A percentile compares a stretch with the other conserved stretches of the same genome.
Evolutionary conservation across 2,113 vertebrate species (phyloP).

Genomic region (Labeo catla): DNA sequence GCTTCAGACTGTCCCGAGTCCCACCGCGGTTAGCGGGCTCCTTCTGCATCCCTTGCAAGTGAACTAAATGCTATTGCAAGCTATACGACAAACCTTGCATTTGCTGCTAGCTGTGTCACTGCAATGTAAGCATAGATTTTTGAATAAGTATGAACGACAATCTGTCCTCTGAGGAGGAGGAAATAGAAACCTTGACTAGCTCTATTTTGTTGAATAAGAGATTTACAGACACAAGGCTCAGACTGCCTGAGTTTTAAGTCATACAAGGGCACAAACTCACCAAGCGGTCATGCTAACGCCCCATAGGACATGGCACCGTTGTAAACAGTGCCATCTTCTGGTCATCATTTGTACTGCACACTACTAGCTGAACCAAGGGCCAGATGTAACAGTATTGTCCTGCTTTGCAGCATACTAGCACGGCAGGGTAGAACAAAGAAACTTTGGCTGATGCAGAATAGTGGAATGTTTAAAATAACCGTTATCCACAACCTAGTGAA

Average conservation of each 20-base stretch:
- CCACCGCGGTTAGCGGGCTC: slow-evolving; percentile 1
- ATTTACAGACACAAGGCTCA: slow-evolving; percentile 46
- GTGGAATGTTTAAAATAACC: slow-evolving; percentile 57
- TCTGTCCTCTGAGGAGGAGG: slow-evolving; percentile 70
- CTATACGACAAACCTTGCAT: slow-evolving; percentile 68
- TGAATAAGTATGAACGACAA: slow-evolving; percentile 67
- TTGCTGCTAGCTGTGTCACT: slow-evolving; percentile 72
- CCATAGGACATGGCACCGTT: neutral
- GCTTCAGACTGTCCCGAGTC: neutral
- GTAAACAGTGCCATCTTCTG: slow-evolving; percentile 44
- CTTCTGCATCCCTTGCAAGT: slow-evolving; percentile 55
- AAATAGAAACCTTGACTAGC: slow-evolving; percentile 59
- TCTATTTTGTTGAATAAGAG: slow-evolving; percentile 46
- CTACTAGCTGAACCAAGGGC: neutral
- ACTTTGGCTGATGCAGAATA: slow-evolving; percentile 68
- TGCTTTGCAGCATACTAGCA: slow-evolving; percentile 67
- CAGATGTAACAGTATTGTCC: slow-evolving; percentile 60
- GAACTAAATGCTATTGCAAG: slow-evolving; percentile 33
- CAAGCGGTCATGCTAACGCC: neutral
- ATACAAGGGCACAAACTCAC: slow-evolving; percentile 21
- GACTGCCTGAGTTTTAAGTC: slow-evolving; percentile 47
- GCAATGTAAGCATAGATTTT: slow-evolving; percentile 56
- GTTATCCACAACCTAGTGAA: neutral
- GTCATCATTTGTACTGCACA: slow-evolving; percentile 30
- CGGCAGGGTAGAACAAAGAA: slow-evolving; percentile 62